These are phyloP conservation scores for Cephus nigrinus DNA, from an alignment of 2,888 invertebrate genomes.

Conservation along the genomic window DNA sequence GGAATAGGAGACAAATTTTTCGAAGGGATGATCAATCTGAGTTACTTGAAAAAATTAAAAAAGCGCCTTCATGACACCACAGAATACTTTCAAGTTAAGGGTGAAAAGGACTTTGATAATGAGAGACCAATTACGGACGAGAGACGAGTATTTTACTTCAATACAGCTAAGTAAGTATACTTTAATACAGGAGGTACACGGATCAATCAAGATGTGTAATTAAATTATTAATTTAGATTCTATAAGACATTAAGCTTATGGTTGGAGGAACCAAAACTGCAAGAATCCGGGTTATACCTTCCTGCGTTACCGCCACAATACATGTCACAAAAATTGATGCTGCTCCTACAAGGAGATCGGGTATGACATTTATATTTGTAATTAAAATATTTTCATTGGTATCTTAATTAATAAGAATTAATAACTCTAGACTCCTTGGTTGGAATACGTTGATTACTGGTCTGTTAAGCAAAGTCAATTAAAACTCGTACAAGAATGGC, in stretches of 20 bases:
- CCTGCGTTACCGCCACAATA: constrained; percentile 81
- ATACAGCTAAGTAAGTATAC: constrained; percentile 52
- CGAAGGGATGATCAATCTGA: constrained; percentile 75
- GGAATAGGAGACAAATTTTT: constrained; percentile 83
- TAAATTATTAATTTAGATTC: constrained; percentile 63
- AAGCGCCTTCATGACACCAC: constrained; percentile 75
- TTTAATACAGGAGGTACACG: background rate
- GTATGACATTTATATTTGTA: constrained; percentile 56
- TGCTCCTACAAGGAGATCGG: constrained; percentile 72
- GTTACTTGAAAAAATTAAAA: constrained; percentile 77
- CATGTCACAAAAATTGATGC: constrained; percentile 73
- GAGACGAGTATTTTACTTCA: constrained; percentile 58
- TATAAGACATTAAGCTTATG: constrained; percentile 77
- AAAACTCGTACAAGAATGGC: constrained; percentile 70
- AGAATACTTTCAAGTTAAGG: constrained; percentile 69
- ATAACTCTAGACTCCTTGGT: constrained; percentile 71
- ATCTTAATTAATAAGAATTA: constrained; percentile 1
- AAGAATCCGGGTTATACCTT: constrained; percentile 74
- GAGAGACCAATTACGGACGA: constrained; percentile 59
- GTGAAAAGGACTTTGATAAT: constrained; percentile 63
- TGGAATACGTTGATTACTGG: constrained; percentile 74
- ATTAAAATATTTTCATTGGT: background rate
- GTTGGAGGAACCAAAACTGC: constrained; percentile 83
- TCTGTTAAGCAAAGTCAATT: constrained; percentile 69
- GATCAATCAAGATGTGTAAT: background rate